phyloP scores from a whole-genome alignment of 2,797 vertebrate species.

The Coluber constrictor region DNA sequence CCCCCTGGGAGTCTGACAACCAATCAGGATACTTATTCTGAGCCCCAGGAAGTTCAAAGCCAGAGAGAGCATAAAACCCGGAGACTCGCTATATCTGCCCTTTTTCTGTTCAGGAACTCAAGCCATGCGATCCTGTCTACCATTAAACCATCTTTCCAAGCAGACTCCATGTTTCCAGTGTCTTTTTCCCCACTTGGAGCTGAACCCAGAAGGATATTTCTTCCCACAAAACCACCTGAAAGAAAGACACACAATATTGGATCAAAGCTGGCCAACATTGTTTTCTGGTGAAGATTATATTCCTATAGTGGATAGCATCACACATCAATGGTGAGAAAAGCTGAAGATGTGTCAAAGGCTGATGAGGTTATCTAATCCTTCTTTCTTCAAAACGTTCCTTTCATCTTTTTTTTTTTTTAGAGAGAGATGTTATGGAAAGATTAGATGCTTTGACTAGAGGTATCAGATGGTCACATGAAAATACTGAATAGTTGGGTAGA shows the following conservation, averaged over 20 bases:
- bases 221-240: not conserved
- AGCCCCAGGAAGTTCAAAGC: too few species aligned
- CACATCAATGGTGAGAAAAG: not conserved
- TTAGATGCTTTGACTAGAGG: not conserved
- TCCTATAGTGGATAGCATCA: not conserved
- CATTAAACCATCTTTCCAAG: too few species aligned
- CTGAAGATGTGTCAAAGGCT: not conserved
- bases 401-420: not conserved
- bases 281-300: not conserved
- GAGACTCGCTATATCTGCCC: too few species aligned
- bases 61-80: too few species aligned
- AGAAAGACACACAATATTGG: not conserved
- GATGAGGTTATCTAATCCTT: not conserved
- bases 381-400: not conserved
- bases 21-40: too few species aligned
- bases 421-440: not conserved
- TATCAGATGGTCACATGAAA: not conserved
- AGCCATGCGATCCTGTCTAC: too few species aligned
- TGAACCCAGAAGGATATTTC: too few species aligned
- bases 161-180: too few species aligned
- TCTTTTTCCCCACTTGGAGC: too few species aligned
- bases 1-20: too few species aligned
- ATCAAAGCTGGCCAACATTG: not conserved
- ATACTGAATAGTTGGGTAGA: not conserved
- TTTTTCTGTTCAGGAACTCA: too few species aligned